These are phyloP conservation scores for Oreochromis niloticus DNA, from an alignment of 2,113 vertebrate genomes.

Conservation along the genomic window DNA sequence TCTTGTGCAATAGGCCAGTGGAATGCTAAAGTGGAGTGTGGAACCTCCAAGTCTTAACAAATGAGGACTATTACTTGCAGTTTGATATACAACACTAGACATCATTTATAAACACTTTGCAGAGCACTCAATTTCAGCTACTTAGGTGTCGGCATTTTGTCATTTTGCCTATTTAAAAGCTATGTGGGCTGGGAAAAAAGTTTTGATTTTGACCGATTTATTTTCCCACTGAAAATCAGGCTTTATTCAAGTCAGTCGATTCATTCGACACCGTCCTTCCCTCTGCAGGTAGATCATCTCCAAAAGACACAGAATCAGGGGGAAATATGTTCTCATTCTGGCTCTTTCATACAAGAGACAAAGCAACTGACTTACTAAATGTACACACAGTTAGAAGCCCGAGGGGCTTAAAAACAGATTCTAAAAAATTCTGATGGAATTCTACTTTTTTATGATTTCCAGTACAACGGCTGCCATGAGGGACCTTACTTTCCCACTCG, in stretches of 20 bases:
- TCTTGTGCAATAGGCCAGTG: conserved; percentile 50
- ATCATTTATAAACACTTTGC: not conserved
- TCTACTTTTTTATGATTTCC: not conserved
- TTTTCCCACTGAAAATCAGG: not conserved
- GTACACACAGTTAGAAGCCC: not conserved
- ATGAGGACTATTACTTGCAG: not conserved
- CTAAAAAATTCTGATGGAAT: not conserved
- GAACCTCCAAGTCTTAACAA: not conserved
- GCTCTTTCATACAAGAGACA: not conserved
- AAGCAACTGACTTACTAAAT: not conserved
- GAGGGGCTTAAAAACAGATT: not conserved
- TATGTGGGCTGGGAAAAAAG: not conserved
- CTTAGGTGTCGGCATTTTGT: not conserved
- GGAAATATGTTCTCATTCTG: not conserved
- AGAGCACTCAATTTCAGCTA: not conserved
- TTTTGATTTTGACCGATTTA: not conserved
- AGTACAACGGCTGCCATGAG: conserved; percentile 27
- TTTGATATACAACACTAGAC: not conserved
- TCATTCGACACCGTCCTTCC: not conserved
- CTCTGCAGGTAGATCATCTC: not conserved
- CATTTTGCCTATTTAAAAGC: not conserved
- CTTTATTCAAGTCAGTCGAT: not conserved
- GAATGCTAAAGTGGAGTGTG: conserved; percentile 38
- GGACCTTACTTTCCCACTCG: not conserved
- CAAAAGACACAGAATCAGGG: not conserved